A percentile compares a stretch with the other conserved stretches of the same genome.
Evolutionary conservation across 1,140 invertebrate genomes (phyloP).

Genomic region (Drosophila takahashii): DNA sequence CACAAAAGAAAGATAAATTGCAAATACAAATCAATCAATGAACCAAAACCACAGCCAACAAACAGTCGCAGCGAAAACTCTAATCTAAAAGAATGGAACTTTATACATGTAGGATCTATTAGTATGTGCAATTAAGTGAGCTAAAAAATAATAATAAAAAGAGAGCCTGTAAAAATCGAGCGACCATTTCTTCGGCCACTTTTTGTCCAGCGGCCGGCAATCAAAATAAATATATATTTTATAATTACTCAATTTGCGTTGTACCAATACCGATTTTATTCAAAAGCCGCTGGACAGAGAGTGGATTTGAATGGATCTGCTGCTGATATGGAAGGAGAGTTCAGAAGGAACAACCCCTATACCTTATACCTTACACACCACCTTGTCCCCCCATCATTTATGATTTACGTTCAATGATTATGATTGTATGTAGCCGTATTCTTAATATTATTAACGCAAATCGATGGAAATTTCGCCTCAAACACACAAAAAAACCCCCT

Average conservation of each 20-base stretch:
- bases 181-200: neutral
- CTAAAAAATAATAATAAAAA: conserved; percentile 25
- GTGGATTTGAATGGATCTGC: neutral
- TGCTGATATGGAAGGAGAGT: neutral
- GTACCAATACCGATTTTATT: neutral
- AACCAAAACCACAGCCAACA: conserved; percentile 38
- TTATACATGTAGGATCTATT: conserved; percentile 49
- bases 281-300: neutral
- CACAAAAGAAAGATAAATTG: conserved; percentile 37
- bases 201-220: neutral
- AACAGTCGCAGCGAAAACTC: conserved; percentile 21
- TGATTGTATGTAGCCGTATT: conserved; percentile 69
- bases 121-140: conserved; percentile 75
- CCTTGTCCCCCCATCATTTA: conserved; percentile 3
- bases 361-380: neutral
- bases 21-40: conserved; percentile 43
- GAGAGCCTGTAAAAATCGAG: conserved; percentile 16
- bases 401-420: conserved; percentile 16
- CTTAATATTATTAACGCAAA: conserved; percentile 45
- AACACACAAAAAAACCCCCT: neutral
- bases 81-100: conserved; percentile 23
- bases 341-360: neutral
- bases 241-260: conserved; percentile 3
- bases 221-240: conserved; percentile 2
- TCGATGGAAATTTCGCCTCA: conserved; percentile 14